Evolutionary conservation across 2,113 vertebrate genomes (phyloP).

Genomic region (Eretmodus cyanostictus): DNA sequence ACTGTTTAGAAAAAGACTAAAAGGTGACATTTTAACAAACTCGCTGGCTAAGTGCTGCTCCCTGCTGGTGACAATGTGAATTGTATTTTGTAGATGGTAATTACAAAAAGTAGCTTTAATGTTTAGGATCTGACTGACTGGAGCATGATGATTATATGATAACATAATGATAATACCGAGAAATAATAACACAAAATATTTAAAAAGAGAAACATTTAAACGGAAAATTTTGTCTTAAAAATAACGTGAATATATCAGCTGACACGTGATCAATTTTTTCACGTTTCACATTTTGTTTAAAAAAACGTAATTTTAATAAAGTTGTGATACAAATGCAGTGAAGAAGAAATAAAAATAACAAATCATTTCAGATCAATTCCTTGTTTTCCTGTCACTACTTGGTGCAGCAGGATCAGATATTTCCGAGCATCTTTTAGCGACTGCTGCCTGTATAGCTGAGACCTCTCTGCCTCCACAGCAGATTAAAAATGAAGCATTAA

Average conservation of each 20-base stretch:
- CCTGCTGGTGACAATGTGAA: background rate
- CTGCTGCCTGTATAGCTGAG: background rate
- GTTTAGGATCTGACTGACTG: background rate
- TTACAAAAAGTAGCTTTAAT: background rate
- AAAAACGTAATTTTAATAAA: rapidly evolving
- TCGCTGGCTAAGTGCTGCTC: background rate
- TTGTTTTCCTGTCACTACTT: background rate
- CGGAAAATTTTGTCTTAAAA: rapidly evolving
- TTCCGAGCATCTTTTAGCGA: rapidly evolving
- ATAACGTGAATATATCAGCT: rapidly evolving
- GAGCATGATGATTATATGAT: background rate
- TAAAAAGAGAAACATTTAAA: background rate
- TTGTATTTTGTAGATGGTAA: rapidly evolving
- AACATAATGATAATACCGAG: rapidly evolving
- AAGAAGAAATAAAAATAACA: background rate
- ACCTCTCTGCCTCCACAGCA: background rate
- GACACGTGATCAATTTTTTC: rapidly evolving
- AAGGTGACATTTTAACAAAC: background rate
- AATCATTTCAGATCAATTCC: background rate
- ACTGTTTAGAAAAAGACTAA: background rate
- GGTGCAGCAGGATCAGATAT: background rate
- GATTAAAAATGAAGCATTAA: background rate
- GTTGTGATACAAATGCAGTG: background rate
- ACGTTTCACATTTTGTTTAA: background rate
- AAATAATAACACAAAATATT: background rate